Conservation (phyloP, 2,888 invertebrate species). For the Aphodius granarius region DNA sequence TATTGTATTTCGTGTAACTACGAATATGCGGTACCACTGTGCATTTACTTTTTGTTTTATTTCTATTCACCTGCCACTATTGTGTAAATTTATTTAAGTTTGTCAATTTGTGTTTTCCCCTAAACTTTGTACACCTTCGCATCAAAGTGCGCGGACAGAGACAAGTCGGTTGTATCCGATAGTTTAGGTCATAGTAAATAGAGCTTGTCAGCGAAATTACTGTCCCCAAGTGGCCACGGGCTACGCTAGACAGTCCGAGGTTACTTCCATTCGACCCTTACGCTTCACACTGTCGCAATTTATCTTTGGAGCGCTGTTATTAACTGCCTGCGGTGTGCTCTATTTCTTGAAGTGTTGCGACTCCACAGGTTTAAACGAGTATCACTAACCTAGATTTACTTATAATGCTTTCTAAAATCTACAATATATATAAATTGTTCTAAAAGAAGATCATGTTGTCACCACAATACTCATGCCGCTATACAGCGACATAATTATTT, state of each 20-base stretch:
- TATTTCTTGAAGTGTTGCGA: background rate
- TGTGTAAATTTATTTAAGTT: background rate
- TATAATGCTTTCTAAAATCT: too few relatives aligned
- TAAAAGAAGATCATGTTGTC: too few relatives aligned
- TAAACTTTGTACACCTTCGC: background rate
- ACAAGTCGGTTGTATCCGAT: background rate
- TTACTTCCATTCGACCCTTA: constrained; percentile 22
- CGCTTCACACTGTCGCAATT: constrained; percentile 10
- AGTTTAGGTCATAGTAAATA: constrained; percentile 13
- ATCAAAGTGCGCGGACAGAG: background rate
- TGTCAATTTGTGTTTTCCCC: background rate
- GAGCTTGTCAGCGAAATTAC: constrained; percentile 17
- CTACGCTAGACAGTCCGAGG: constrained; percentile 8
- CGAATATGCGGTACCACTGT: too few relatives aligned
- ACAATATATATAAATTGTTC: too few relatives aligned
- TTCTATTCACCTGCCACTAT: too few relatives aligned
- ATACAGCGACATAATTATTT: too few relatives aligned
- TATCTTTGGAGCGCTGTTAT: constrained; percentile 19
- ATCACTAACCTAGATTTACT: background rate
- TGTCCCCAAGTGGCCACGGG: constrained; percentile 18
- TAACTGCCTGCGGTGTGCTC: background rate
- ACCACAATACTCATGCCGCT: too few relatives aligned
- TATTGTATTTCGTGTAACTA: too few relatives aligned
- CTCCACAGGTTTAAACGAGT: background rate
- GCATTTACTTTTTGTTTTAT: too few relatives aligned